Percentiles rank a stretch among this genome's conserved stretches.
phyloP scores from a whole-genome alignment of 2,888 invertebrate genomes.

The Chloroclysta siterata region DNA sequence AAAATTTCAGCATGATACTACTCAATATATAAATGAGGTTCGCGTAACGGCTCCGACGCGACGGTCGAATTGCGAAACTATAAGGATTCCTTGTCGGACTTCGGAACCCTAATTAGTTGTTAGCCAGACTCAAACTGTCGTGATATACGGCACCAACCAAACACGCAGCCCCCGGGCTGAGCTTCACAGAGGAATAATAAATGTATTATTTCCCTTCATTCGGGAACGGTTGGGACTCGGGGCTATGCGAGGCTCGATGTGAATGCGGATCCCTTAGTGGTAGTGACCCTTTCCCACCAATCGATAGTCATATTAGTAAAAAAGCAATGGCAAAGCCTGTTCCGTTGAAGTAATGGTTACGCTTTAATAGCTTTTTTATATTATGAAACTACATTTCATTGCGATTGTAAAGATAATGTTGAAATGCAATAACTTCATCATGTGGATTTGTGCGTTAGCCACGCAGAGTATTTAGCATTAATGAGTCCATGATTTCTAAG shows the following conservation, averaged over 20 bases:
- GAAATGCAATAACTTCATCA: not conserved
- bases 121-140: not conserved
- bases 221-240: not conserved
- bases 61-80: too few relatives aligned
- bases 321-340: not conserved
- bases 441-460: conserved; percentile 9
- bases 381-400: too few relatives aligned
- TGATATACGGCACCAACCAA: conserved; percentile 2
- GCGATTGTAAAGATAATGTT: not conserved
- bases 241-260: not conserved
- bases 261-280: conserved; percentile 25
- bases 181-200: conserved; percentile 30
- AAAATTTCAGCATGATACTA: too few relatives aligned
- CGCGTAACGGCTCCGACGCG: too few relatives aligned
- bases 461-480: conserved; percentile 1
- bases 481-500: conserved; percentile 10
- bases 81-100: too few relatives aligned
- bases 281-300: conserved; percentile 24
- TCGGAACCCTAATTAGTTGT: too few relatives aligned
- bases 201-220: conserved; percentile 26
- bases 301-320: conserved; percentile 9
- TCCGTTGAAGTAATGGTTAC: too few relatives aligned
- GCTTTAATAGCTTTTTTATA: too few relatives aligned
- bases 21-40: too few relatives aligned
- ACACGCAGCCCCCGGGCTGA: not conserved